A percentile compares a stretch with the other conserved stretches of the same genome.
phyloP scores from a whole-genome alignment of 1,140 invertebrate genomes.

The Sesamia nonagrioides region DNA sequence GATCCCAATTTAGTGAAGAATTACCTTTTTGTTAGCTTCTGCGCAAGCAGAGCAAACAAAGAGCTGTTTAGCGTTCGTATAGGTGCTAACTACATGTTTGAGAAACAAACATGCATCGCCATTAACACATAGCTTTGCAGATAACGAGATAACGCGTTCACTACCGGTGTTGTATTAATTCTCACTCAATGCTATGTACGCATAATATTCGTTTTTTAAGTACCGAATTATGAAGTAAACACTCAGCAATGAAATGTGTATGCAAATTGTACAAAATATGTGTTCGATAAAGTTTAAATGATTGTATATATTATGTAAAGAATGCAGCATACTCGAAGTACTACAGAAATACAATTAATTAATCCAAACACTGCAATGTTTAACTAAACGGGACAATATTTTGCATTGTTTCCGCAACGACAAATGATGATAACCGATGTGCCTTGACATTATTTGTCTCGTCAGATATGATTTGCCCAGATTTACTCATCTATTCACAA shows the following conservation, averaged over 20 bases:
- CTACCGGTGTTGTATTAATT: conserved; percentile 55
- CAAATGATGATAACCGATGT: conserved; percentile 9
- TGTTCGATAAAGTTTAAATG: not conserved
- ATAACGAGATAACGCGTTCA: conserved; percentile 63
- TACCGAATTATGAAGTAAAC: not conserved
- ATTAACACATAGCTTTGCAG: conserved; percentile 59
- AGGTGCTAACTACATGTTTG: conserved; percentile 71
- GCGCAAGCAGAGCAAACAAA: conserved; percentile 55
- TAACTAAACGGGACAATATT: conserved; percentile 29
- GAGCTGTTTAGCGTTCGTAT: conserved; percentile 55
- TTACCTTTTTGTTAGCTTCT: conserved; percentile 50
- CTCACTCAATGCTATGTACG: conserved; percentile 16
- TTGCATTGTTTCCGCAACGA: conserved; percentile 17
- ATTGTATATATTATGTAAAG: not conserved
- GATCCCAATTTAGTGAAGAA: conserved; percentile 9
- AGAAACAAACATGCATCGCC: conserved; percentile 55
- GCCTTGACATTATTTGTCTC: conserved; percentile 35
- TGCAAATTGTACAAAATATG: not conserved
- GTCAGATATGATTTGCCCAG: conserved; percentile 15
- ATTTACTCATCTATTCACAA: not conserved
- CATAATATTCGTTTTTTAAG: not conserved
- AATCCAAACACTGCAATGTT: not conserved
- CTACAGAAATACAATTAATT: not conserved
- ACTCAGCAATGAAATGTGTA: not conserved
- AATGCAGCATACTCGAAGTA: not conserved